Evolutionary conservation across 2,888 invertebrate species (phyloP).

Genomic region (Panorpa germanica): DNA sequence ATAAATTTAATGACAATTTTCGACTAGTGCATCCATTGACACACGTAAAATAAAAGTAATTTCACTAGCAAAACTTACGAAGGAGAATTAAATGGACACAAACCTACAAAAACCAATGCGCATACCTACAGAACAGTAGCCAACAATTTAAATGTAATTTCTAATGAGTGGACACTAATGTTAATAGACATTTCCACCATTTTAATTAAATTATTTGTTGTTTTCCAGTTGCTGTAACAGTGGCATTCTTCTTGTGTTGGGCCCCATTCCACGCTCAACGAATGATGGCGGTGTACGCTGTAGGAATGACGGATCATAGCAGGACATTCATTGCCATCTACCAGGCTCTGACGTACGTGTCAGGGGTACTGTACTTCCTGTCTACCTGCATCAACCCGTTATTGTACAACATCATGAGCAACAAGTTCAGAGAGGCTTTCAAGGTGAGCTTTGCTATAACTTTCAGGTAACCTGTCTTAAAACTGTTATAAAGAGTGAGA

Average conservation of each 20-base stretch:
- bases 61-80: too few relatives aligned
- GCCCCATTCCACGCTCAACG: constrained; percentile 87
- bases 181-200: constrained; percentile 2
- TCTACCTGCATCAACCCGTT: constrained; percentile 51
- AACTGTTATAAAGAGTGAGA: too few relatives aligned
- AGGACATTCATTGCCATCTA: constrained; percentile 23
- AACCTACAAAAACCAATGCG: too few relatives aligned
- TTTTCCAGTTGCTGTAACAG: constrained; percentile 62
- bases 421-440: constrained; percentile 50
- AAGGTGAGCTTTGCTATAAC: too few relatives aligned
- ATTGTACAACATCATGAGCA: constrained; percentile 50
- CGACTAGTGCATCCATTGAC: too few relatives aligned
- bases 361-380: constrained; percentile 45
- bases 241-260: constrained; percentile 72
- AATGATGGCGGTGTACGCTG: constrained; percentile 58
- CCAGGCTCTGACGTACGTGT: constrained; percentile 34
- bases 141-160: too few relatives aligned
- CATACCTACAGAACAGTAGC: too few relatives aligned
- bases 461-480: too few relatives aligned
- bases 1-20: too few relatives aligned
- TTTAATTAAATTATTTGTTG: constrained; percentile 9
- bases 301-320: constrained; percentile 29
- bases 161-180: too few relatives aligned
- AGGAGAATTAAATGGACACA: too few relatives aligned
- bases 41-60: too few relatives aligned